These are phyloP conservation scores for Trissolcus japonicus DNA, from an alignment of 2,888 invertebrate species.

Conservation along the genomic window DNA sequence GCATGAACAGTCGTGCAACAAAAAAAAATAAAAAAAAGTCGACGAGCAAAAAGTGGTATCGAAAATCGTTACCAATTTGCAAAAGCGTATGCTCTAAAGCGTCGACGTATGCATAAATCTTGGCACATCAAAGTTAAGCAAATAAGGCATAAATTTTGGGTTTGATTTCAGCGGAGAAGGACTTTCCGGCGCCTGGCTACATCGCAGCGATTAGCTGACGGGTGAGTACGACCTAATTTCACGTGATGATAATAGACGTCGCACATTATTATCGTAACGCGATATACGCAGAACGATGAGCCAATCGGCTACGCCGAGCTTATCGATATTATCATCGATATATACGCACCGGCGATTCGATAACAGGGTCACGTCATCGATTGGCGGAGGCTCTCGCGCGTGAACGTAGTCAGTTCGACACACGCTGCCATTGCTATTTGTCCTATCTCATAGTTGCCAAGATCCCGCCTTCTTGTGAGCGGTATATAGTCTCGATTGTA, in stretches of 20 bases:
- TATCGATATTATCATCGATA: slow-evolving; percentile 49
- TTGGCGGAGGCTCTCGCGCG: slow-evolving; percentile 33
- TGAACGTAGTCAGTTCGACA: slow-evolving; percentile 29
- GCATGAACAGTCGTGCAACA: too few relatives aligned
- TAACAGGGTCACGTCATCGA: slow-evolving; percentile 54
- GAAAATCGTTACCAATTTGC: slow-evolving; percentile 1
- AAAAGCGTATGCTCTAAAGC: background rate
- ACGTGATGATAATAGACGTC: slow-evolving; percentile 47
- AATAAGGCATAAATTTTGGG: slow-evolving; percentile 30
- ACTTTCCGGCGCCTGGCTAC: slow-evolving; percentile 35
- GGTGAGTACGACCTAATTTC: slow-evolving; percentile 50
- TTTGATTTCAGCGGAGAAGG: slow-evolving; percentile 34
- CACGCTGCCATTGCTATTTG: slow-evolving; percentile 44
- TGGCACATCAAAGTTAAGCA: slow-evolving; percentile 4
- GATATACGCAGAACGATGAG: slow-evolving; percentile 41
- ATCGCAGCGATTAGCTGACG: slow-evolving; percentile 44
- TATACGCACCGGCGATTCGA: slow-evolving; percentile 47
- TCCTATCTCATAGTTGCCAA: slow-evolving; percentile 33
- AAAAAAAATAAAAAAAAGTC: background rate
- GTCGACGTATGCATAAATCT: slow-evolving; percentile 1
- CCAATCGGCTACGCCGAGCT: slow-evolving; percentile 41
- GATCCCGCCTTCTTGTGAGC: slow-evolving; percentile 46
- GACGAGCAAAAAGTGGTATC: background rate
- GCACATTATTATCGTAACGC: slow-evolving; percentile 44
- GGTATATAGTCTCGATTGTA: slow-evolving; percentile 36